Conservation (phyloP, 2,113 vertebrate genomes). For the Tinamus guttatus region DNA sequence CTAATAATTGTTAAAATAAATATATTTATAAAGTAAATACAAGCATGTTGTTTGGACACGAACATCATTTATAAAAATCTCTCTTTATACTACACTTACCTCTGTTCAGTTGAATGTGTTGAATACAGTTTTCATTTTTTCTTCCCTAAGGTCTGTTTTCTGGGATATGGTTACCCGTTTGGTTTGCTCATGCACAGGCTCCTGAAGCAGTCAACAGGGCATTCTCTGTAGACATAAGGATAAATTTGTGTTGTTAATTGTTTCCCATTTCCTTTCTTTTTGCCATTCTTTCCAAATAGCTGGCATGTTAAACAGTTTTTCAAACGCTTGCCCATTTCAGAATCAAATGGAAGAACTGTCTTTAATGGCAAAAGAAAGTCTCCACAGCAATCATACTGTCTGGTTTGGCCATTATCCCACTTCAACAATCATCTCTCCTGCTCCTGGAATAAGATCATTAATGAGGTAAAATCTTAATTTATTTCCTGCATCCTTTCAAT, state of each 20-base stretch:
- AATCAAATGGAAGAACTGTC: constrained; percentile 87
- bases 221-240: neutral
- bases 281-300: neutral
- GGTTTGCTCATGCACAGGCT: neutral
- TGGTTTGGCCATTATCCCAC: constrained; percentile 99
- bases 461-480: constrained; percentile 85
- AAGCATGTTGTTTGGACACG: neutral
- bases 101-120: neutral
- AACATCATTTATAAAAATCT: neutral
- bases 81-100: neutral
- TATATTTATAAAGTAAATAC: neutral
- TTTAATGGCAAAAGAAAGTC: constrained; percentile 82
- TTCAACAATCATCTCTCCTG: constrained; percentile 90
- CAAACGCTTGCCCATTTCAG: constrained; percentile 73
- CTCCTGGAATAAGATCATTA: constrained; percentile 86
- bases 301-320: neutral
- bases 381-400: constrained; percentile 90
- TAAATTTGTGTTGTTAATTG: neutral
- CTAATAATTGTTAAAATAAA: neutral
- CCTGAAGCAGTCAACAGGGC: neutral
- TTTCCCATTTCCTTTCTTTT: neutral
- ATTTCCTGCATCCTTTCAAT: neutral
- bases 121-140: neutral
- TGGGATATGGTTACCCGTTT: neutral
- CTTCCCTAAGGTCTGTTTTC: neutral